Percentiles rank a stretch among this genome's conserved stretches.
phyloP scores from a whole-genome alignment of 2,113 vertebrate genomes.

The Heloderma charlesbogerti region DNA sequence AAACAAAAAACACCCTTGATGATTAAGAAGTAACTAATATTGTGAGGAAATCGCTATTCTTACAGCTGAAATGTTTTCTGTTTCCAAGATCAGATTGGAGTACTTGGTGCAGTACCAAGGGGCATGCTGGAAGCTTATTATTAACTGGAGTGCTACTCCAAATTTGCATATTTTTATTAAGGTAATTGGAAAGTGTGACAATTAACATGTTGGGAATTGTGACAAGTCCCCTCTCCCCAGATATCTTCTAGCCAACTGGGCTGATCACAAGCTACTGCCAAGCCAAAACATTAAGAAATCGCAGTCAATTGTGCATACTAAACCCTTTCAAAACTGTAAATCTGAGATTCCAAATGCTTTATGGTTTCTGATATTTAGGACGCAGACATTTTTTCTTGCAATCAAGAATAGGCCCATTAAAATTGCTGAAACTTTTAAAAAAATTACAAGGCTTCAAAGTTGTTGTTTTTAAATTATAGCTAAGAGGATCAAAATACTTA shows the following conservation, averaged over 20 bases:
- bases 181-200: constrained; percentile 18
- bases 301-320: background rate
- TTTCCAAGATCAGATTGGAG: background rate
- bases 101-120: background rate
- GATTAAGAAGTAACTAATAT: background rate
- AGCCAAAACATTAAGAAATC: constrained; percentile 8
- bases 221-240: constrained; percentile 7
- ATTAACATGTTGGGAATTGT: constrained; percentile 12
- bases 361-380: background rate
- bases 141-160: constrained; percentile 29
- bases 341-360: background rate
- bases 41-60: background rate
- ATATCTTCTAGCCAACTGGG: constrained; percentile 10
- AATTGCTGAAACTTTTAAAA: background rate
- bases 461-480: background rate
- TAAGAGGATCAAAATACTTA: background rate
- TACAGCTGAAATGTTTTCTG: background rate
- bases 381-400: background rate
- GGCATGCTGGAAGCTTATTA: constrained; percentile 19
- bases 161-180: constrained; percentile 22
- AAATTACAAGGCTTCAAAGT: background rate
- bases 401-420: background rate
- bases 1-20: background rate
- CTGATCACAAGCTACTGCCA: constrained; percentile 11
- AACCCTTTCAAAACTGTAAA: background rate